These are phyloP conservation scores for Hydractinia echinata DNA, from an alignment of 30 jellyfish, hydroid and myxozoan species.

Conservation along the genomic window DNA sequence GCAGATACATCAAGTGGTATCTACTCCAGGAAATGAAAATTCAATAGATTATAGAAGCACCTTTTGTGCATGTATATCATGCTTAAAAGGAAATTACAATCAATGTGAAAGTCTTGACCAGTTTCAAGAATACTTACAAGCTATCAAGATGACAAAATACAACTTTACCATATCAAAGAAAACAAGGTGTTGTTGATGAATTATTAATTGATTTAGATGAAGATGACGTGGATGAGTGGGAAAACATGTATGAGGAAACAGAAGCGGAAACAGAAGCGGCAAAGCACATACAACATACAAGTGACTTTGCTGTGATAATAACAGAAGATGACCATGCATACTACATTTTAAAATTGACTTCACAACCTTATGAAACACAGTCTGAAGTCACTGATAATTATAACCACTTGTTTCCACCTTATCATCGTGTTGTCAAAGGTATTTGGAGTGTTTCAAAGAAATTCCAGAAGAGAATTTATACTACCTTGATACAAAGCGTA, in stretches of 20 bases:
- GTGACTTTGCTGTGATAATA: slow-evolving; percentile 11
- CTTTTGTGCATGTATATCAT: neutral
- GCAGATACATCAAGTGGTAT: too few species aligned
- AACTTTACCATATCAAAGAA: too few species aligned
- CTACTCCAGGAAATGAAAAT: too few species aligned
- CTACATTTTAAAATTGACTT: neutral
- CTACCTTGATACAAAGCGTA: neutral
- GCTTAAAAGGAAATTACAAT: neutral
- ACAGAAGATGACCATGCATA: slow-evolving; percentile 9
- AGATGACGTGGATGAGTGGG: neutral
- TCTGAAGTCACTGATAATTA: neutral
- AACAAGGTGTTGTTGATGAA: neutral
- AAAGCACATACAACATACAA: neutral
- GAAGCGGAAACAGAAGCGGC: slow-evolving; percentile 19
- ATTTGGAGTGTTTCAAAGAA: slow-evolving; percentile 5
- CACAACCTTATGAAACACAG: neutral
- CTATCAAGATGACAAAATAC: neutral
- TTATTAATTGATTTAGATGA: neutral
- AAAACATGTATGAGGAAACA: neutral
- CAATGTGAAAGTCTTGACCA: neutral
- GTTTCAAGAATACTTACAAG: neutral
- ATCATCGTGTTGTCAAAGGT: neutral
- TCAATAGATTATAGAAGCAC: neutral
- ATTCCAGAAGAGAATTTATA: neutral
- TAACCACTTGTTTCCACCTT: slow-evolving; percentile 10